A percentile compares a stretch with the other conserved stretches of the same genome.
phyloP scores from a whole-genome alignment of 2,113 vertebrate species.

The Mustela lutreola region DNA sequence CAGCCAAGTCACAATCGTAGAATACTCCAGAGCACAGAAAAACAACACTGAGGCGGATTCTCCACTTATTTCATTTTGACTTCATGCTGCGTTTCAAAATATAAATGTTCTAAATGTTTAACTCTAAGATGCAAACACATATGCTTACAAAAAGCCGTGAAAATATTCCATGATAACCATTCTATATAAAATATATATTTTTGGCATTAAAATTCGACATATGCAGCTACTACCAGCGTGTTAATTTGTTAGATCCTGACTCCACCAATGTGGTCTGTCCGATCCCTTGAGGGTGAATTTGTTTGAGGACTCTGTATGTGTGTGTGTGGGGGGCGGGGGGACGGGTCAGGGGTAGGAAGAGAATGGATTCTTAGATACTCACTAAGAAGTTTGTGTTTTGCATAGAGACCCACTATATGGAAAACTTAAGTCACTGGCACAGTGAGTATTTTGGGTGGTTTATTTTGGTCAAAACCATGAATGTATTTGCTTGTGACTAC shows the following conservation, averaged over 20 bases:
- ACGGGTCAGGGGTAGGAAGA: background rate
- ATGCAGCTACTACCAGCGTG: background rate
- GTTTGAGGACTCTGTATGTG: background rate
- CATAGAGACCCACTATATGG: background rate
- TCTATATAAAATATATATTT: background rate
- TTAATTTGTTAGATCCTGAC: background rate
- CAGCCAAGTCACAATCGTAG: background rate
- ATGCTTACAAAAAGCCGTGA: background rate
- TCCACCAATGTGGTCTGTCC: background rate
- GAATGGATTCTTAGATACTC: background rate
- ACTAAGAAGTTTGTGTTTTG: background rate
- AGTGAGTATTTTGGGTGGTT: background rate
- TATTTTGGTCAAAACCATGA: background rate
- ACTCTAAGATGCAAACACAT: background rate
- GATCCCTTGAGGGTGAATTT: background rate
- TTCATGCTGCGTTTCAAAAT: background rate
- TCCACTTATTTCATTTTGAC: background rate
- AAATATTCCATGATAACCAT: background rate
- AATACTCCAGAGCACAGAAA: background rate
- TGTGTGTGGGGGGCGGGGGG: fast-evolving
- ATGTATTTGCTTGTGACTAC: background rate
- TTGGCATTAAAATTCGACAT: background rate
- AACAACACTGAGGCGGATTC: too few relatives aligned
- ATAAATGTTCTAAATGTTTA: background rate
- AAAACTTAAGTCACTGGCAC: background rate